phyloP scores from a whole-genome alignment of 2,888 invertebrate species.

The Pachymerium ferrugineum region DNA sequence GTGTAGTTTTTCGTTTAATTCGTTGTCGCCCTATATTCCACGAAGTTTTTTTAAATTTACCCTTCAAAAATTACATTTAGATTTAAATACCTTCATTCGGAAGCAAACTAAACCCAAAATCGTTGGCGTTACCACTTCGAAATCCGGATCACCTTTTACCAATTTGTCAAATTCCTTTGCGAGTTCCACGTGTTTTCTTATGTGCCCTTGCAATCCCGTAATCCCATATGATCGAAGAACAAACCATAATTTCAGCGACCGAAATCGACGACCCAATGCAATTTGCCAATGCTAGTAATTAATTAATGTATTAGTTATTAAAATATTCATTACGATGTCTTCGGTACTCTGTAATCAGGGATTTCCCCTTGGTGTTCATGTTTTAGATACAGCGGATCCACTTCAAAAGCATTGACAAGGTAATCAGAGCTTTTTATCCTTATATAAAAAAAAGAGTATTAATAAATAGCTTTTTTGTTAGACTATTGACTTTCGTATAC shows the following conservation, averaged over 20 bases:
- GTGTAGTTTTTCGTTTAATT: conserved; percentile 70
- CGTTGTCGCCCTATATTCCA: conserved; percentile 69
- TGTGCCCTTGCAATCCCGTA: conserved; percentile 68
- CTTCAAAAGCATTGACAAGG: conserved; percentile 78
- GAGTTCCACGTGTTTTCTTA: conserved; percentile 60
- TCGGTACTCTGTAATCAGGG: conserved; percentile 51
- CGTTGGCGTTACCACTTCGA: conserved; percentile 76
- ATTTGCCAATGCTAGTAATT: conserved; percentile 71
- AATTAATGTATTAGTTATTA: not conserved
- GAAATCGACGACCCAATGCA: conserved; percentile 76
- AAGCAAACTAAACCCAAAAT: conserved; percentile 89
- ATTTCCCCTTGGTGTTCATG: conserved; percentile 82
- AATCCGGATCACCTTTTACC: conserved; percentile 64
- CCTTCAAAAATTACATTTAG: no score
- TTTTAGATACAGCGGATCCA: conserved; percentile 86
- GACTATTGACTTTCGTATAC: conserved; percentile 48
- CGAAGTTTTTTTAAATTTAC: conserved; percentile 40
- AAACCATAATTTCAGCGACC: conserved; percentile 90
- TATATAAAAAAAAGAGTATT: conserved; percentile 3
- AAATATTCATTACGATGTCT: no score
- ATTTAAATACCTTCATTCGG: conserved; percentile 70
- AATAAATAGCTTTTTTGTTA: not conserved
- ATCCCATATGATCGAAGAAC: conserved; percentile 76
- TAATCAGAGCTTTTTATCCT: conserved; percentile 73
- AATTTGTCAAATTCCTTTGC: conserved; percentile 72